Base-by-base conservation (phyloP, 2,797 vertebrate species). In the Anabas testudineus region DNA sequence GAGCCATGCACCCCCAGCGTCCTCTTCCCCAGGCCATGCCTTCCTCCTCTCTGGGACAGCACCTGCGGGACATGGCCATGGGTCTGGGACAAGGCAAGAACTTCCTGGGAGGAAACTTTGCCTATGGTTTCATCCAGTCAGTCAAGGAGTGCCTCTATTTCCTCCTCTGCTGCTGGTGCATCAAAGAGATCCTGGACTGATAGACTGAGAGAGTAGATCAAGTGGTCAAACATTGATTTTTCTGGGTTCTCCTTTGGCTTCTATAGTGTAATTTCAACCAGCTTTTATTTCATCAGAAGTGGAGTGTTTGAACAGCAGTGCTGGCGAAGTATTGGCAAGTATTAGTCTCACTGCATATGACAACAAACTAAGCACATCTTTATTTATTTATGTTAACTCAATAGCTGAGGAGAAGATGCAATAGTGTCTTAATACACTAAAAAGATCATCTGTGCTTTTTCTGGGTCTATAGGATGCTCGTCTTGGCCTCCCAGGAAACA, bases 151-250 rank as follows among this genome's bases (percentile, higher is more conserved):
- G 95, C 2, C 83, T 95, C 28, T 97, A 95, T 74, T 88, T 98
- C 66, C 92, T 97, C 14, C 95, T 99, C 32, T 97, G 97, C 92
- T 98, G 97, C 88, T 98, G 96, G 96, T 98, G 96, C 83, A 90
- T 98, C 76, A 95, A 84, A 45, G 94, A 96, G 89, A 94, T 99
- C 78, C 90, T 98, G 90, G 96, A 98, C 78, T 97, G 90, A 94
- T 39, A 1, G 52, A 63, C 57, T 41, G 70, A 51, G 26, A 58
- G 21, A 79, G 65, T 51, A 53, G 55, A 87, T 82, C 62, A 70
- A 67, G 60, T 79, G 68, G 58, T 51, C 57, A 65, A 48, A 73
- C 46, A 78, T 68, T 67, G 78, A 81, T 87, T 87, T 74, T 53
- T 30, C 18, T 5, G 32, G 51, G 76, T 76, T 63, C 51, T 70